Percentiles rank a stretch among this genome's conserved stretches.
Conservation (phyloP, 2,113 vertebrate species). For the Xyrauchen texanus region DNA sequence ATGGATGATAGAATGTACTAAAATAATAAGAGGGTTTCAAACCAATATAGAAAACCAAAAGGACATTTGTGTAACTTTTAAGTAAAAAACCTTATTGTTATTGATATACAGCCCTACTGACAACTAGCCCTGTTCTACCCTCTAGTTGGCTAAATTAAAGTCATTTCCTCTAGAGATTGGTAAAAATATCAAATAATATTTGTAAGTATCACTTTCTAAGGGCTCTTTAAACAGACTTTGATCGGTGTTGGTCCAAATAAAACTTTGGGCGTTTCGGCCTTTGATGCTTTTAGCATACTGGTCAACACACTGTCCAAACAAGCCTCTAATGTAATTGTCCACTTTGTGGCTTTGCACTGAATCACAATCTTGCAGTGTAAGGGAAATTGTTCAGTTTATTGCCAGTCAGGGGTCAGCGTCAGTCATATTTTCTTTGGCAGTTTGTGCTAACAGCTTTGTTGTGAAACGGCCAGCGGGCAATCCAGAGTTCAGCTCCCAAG, state of each 20-base stretch:
- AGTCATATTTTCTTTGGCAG: constrained; percentile 25
- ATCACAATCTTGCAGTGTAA: constrained; percentile 16
- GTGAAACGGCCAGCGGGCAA: constrained; percentile 31
- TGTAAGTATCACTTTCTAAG: no score
- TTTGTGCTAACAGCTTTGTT: constrained; percentile 44
- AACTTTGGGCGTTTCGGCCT: background rate
- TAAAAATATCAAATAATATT: no score
- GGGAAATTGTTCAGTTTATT: constrained; percentile 28
- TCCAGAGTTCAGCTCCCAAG: constrained; percentile 25
- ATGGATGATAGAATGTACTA: no score
- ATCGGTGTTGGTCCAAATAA: background rate
- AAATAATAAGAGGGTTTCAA: no score
- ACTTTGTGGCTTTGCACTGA: background rate
- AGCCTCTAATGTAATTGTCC: constrained; percentile 13
- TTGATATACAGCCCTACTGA: no score
- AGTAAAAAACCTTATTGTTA: no score
- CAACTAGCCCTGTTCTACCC: no score
- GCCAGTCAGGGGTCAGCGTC: constrained; percentile 23
- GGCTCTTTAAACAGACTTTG: background rate
- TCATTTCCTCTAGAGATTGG: no score
- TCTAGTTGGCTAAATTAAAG: no score
- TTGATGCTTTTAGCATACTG: constrained; percentile 11
- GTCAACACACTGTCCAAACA: constrained; percentile 4
- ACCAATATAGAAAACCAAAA: no score
- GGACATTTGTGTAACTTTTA: no score